These are phyloP conservation scores for Paraplagusia blochii DNA, from an alignment of 2,113 vertebrate genomes.

Conservation along the genomic window DNA sequence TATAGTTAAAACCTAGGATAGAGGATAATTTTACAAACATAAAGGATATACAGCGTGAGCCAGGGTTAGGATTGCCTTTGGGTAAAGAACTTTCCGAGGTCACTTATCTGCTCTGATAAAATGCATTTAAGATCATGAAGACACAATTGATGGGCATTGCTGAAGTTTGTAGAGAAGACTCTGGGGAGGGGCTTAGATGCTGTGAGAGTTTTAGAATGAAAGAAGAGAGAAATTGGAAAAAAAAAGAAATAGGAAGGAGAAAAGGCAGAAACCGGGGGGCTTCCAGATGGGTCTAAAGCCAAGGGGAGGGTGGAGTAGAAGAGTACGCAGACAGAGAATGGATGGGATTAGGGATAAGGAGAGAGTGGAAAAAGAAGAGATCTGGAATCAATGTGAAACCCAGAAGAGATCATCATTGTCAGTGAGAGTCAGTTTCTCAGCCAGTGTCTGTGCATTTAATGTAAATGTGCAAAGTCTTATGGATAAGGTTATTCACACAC, in stretches of 20 bases:
- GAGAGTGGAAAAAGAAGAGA: slow-evolving; percentile 20
- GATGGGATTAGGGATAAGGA: slow-evolving; percentile 49
- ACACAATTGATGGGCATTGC: slow-evolving; percentile 29
- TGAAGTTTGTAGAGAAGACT: slow-evolving; percentile 10
- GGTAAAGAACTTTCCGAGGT: slow-evolving; percentile 31
- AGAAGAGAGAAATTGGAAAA: neutral
- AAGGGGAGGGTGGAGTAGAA: neutral
- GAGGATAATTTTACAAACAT: slow-evolving; percentile 18
- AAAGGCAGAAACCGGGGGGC: neutral
- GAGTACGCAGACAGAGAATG: slow-evolving; percentile 12
- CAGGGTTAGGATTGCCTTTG: slow-evolving; percentile 49
- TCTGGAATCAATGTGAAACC: slow-evolving; percentile 27
- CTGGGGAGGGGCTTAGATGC: slow-evolving; percentile 9
- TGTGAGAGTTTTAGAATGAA: slow-evolving; percentile 18
- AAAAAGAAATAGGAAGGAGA: neutral
- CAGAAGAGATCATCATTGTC: slow-evolving; percentile 24
- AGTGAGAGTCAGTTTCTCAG: slow-evolving; percentile 2
- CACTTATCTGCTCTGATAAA: slow-evolving; percentile 33
- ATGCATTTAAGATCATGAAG: slow-evolving; percentile 36
- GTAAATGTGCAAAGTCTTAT: too few species aligned
- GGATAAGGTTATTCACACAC: too few species aligned
- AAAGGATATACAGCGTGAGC: slow-evolving; percentile 32
- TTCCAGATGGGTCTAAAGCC: slow-evolving; percentile 23
- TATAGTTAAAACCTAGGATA: neutral
- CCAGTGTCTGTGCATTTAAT: too few species aligned